Evolutionary conservation across 2,797 vertebrate genomes (phyloP).

Genomic region (Delichon dasypus): DNA sequence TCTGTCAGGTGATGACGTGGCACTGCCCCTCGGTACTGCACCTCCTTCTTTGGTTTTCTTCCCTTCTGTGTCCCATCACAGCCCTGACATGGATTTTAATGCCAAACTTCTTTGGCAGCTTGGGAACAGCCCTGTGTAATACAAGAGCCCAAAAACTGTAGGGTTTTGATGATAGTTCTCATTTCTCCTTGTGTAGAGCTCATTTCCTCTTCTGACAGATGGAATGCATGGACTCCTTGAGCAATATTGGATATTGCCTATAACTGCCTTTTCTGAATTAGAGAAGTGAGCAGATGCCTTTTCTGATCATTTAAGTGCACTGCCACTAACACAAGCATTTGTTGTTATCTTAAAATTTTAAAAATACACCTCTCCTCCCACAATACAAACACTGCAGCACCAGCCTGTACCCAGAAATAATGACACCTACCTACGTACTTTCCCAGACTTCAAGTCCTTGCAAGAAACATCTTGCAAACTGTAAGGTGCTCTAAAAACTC

Average conservation of each 20-base stretch:
- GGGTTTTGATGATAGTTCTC: neutral
- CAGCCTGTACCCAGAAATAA: neutral
- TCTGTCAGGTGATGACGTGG: neutral
- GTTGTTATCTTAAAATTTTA: neutral
- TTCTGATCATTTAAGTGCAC: neutral
- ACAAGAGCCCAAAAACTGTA: neutral
- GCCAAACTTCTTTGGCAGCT: neutral
- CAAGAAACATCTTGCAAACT: neutral
- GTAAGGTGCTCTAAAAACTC: neutral
- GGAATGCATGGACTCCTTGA: neutral
- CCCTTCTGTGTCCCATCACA: neutral
- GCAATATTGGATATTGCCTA: rapidly evolving
- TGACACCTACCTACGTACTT: neutral
- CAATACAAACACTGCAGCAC: neutral
- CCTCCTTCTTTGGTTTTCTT: neutral
- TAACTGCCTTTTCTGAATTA: neutral
- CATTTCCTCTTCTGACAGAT: neutral
- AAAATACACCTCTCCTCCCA: neutral
- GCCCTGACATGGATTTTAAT: neutral
- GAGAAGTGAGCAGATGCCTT: neutral
- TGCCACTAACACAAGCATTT: neutral
- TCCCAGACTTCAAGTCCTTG: neutral
- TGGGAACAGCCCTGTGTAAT: neutral
- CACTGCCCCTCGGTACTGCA: neutral
- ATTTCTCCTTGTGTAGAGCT: neutral